Percentiles rank a stretch among this genome's conserved stretches.
Evolutionary conservation across 2,888 invertebrate genomes (phyloP).

Genomic region (Amblyjoppa proteus): DNA sequence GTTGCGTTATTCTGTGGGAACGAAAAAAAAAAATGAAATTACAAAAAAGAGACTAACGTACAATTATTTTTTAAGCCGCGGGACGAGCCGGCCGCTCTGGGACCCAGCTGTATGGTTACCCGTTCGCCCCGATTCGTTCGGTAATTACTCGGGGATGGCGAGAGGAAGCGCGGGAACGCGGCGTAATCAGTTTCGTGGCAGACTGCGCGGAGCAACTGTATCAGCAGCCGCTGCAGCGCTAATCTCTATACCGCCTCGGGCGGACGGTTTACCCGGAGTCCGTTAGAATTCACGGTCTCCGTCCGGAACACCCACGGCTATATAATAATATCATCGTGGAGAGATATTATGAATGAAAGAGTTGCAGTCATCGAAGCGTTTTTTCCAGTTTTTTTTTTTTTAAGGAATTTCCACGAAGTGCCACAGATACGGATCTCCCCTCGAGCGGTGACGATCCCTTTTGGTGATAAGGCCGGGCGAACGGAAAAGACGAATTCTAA

Average conservation of each 20-base stretch:
- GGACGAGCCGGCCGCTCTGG: not conserved
- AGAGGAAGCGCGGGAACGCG: conserved; percentile 29
- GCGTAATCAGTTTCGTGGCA: conserved; percentile 43
- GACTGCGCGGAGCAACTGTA: not conserved
- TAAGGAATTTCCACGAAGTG: not conserved
- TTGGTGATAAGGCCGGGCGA: conserved; percentile 3
- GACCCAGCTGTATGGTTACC: conserved; percentile 55
- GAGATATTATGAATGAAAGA: conserved; percentile 53
- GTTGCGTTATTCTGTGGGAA: conserved; percentile 52
- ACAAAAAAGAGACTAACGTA: conserved; percentile 15
- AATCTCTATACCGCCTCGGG: conserved; percentile 9
- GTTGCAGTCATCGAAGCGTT: conserved; percentile 4
- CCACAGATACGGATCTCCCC: not conserved
- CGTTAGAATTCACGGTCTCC: conserved; percentile 24
- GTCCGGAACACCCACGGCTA: conserved; percentile 35
- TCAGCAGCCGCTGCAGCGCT: not conserved
- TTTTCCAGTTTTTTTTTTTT: not conserved
- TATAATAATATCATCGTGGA: conserved; percentile 30
- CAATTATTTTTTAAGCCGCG: conserved; percentile 37
- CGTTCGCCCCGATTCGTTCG: conserved; percentile 44
- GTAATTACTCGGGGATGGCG: conserved; percentile 51
- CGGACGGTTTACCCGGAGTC: not conserved
- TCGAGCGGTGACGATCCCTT: not conserved
- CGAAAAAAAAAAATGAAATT: not conserved
- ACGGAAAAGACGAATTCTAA: not conserved